Percentiles rank a stretch among this genome's conserved stretches.
Evolutionary conservation across 2,113 vertebrate genomes (phyloP).

Genomic region (Muscicapa adusta): DNA sequence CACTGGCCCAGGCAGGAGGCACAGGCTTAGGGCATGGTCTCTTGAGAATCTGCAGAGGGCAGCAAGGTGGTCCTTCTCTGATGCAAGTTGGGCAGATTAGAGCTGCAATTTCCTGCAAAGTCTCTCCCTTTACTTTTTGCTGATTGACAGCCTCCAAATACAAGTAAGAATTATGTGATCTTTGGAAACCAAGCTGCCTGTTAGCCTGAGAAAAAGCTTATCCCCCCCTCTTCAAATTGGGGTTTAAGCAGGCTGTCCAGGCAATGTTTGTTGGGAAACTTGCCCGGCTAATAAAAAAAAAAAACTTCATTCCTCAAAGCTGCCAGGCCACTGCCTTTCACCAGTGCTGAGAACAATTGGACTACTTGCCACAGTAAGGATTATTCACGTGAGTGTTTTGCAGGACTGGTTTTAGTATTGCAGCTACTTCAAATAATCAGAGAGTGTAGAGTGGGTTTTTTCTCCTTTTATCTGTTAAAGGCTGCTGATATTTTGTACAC

Average conservation of each 20-base stretch:
- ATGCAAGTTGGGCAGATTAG: neutral
- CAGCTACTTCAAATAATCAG: neutral
- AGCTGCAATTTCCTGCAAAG: neutral
- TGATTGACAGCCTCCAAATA: constrained; percentile 32
- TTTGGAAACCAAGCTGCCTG: constrained; percentile 2
- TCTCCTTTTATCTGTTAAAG: neutral
- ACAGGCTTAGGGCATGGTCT: neutral
- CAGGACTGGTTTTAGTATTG: neutral
- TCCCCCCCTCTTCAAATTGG: constrained; percentile 13
- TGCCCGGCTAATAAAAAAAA: constrained; percentile 8
- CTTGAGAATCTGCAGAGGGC: neutral
- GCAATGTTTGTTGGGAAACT: constrained; percentile 34
- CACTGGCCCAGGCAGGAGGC: neutral
- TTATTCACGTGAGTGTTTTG: neutral
- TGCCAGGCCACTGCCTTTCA: constrained; percentile 36
- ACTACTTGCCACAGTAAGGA: neutral
- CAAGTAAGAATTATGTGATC: constrained; percentile 9
- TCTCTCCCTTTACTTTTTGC: neutral
- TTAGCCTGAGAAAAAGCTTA: constrained; percentile 24
- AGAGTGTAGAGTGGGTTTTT: rapidly evolving
- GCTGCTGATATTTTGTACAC: neutral
- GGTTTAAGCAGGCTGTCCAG: constrained; percentile 42
- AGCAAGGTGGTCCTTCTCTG: neutral
- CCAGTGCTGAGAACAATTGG: neutral
- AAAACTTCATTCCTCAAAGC: neutral